These are phyloP conservation scores for Bos taurus DNA, from an alignment of 2,113 vertebrate species.

Conservation along the genomic window DNA sequence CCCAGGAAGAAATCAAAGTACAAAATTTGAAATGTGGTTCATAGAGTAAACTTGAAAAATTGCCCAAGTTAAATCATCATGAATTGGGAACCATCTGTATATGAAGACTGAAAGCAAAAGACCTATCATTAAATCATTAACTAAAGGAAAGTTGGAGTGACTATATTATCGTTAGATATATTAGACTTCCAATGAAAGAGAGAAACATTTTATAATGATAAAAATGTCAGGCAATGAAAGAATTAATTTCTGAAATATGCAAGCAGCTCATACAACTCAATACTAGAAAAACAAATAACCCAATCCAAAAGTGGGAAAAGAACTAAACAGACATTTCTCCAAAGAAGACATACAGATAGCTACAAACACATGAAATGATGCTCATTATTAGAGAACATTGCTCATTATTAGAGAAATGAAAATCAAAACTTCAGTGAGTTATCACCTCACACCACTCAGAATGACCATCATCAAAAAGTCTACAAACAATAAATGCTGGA, in stretches of 20 bases:
- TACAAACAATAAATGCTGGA: neutral
- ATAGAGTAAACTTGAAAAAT: neutral
- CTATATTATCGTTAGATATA: neutral
- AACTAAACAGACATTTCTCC: neutral
- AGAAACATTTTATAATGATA: neutral
- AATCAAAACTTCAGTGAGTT: neutral
- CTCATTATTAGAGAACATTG: neutral
- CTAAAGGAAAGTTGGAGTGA: neutral
- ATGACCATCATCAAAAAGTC: neutral
- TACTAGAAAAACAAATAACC: neutral
- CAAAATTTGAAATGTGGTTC: neutral
- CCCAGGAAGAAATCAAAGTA: neutral
- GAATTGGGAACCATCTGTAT: neutral
- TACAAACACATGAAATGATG: neutral
- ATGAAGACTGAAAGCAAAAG: neutral
- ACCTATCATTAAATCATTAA: neutral
- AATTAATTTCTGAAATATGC: neutral
- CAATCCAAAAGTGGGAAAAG: neutral
- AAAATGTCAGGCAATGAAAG: neutral
- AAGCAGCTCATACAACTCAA: neutral
- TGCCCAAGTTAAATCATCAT: neutral
- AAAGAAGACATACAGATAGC: neutral
- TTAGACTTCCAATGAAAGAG: neutral
- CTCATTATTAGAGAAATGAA: neutral
- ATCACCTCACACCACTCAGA: neutral